phyloP scores from a whole-genome alignment of 2,888 invertebrate genomes.

The Drosophila mulleri region DNA sequence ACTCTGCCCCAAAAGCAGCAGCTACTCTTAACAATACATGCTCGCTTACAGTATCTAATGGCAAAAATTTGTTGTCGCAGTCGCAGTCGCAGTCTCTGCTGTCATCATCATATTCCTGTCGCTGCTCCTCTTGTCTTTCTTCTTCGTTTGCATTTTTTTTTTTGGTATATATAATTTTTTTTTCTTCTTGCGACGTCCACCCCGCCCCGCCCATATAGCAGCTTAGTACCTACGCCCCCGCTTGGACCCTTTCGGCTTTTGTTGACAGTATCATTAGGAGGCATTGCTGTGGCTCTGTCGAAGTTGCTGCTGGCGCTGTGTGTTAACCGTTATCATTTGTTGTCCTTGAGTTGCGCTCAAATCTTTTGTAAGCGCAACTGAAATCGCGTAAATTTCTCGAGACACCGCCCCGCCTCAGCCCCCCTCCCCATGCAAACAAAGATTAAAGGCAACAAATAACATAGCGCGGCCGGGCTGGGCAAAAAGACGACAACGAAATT shows the following conservation, averaged over 20 bases:
- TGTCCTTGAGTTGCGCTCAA: constrained; percentile 74
- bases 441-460: constrained; percentile 74
- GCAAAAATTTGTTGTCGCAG: constrained; percentile 69
- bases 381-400: constrained; percentile 73
- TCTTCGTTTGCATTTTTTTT: too few relatives aligned
- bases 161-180: constrained; percentile 34
- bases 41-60: constrained; percentile 76
- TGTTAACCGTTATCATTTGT: constrained; percentile 80
- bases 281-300: constrained; percentile 50
- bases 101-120: constrained; percentile 72
- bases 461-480: constrained; percentile 19
- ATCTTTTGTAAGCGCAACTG: constrained; percentile 53
- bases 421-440: constrained; percentile 29
- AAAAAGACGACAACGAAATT: constrained; percentile 39
- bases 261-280: constrained; percentile 80
- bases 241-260: constrained; percentile 55
- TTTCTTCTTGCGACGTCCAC: constrained; percentile 8
- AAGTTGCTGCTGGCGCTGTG: constrained; percentile 44
- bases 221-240: constrained; percentile 3
- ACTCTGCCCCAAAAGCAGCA: constrained; percentile 15
- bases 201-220: too few relatives aligned
- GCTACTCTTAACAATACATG: constrained; percentile 62
- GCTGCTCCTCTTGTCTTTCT: constrained; percentile 39
- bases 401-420: background rate
- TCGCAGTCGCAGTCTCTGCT: constrained; percentile 62